Base-by-base conservation (phyloP, 2,113 vertebrate species). In the Rhodinocichla rosea region DNA sequence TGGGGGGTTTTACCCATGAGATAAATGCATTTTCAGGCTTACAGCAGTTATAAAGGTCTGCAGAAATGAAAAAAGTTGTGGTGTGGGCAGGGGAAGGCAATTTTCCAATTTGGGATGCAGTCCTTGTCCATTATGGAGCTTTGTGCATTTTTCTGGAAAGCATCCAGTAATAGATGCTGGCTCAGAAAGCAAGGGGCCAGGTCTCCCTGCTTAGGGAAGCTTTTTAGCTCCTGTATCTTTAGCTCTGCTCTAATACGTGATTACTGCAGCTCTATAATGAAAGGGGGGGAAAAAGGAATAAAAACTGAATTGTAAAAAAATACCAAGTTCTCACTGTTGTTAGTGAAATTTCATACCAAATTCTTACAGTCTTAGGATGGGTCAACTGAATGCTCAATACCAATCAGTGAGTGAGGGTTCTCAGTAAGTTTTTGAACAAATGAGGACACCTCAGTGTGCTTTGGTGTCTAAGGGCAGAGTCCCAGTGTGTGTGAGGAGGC, bases 301-400 rank as follows among this genome's bases (percentile, higher is more conserved):
- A 74, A 90, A 92, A 9, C 33, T 45, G 35, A 90, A 74, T 10
- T 55, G 35, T 70, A 47, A 75, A 69, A 74, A 77, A 76, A 59
- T 60, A 78, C 0, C 0, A 93, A 76, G 20, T 70, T 85, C 57
- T 87, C 13, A 18, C n/a, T 63, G 44, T 80, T 94, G 77, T 65
- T 71, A 70, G 47, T 96, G 87, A 96, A 96, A 94, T 94, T 94
- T 95, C 86, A 87, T 81, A 47, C 67, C 94, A 95, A 97, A 91
- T 96, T 83, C 91, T 94, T 95, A 60, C 73, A 63, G 42, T 93
- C 94, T 94, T 83, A 89, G 75, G 93, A 91, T 74, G 59, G 77
- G 57, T 52, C 74, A 96, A 21, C 87, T n/a, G 42, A 88, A 73
- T 93, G 49, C 37, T 65, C 57, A 30, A 52, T 92, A 76, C 50